Conservation (phyloP, 2,113 vertebrate genomes). For the Parotia lawesii region DNA sequence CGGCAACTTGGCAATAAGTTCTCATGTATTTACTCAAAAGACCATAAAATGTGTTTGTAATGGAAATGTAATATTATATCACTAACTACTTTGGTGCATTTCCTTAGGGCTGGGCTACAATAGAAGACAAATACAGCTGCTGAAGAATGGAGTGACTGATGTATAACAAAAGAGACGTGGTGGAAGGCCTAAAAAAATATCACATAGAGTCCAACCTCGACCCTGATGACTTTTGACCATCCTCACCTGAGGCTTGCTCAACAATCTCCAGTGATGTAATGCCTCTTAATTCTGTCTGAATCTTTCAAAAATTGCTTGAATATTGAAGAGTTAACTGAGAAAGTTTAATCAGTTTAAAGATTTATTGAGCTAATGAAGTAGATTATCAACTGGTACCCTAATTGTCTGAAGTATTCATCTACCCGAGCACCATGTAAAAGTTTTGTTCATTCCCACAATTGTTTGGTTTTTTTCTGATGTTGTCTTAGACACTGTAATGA, state of each 20-base stretch:
- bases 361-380: not conserved
- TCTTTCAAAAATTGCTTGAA: not conserved
- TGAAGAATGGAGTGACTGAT: not conserved
- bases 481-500: not conserved
- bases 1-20: not conserved
- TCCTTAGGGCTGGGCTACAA: not conserved
- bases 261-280: not conserved
- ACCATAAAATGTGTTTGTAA: not conserved
- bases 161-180: fast-evolving
- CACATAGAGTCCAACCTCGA: not conserved
- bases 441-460: constrained; percentile 14
- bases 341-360: not conserved
- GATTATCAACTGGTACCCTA: not conserved
- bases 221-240: not conserved
- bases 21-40: not conserved
- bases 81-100: not conserved
- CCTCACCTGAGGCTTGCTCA: not conserved
- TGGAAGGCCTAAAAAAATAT: not conserved
- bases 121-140: not conserved
- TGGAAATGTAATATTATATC: not conserved
- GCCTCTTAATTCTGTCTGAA: not conserved
- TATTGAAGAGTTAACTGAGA: not conserved
- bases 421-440: not conserved
- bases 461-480: not conserved
- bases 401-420: not conserved